Evolutionary conservation across 2,797 vertebrate genomes (phyloP).

Genomic region (Acrocephalus scirpaceus): DNA sequence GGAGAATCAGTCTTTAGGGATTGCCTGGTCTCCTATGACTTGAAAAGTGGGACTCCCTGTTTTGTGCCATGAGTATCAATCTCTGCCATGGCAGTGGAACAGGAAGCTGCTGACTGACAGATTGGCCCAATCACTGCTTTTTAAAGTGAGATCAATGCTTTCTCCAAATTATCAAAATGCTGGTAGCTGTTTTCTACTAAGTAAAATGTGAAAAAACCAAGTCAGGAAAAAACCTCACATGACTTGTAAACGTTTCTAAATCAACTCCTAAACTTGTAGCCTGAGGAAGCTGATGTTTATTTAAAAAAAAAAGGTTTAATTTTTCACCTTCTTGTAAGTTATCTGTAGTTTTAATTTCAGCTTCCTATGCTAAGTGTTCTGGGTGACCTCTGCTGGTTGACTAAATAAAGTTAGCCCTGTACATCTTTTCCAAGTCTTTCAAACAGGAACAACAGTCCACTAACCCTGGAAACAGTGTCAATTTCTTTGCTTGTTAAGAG

Average conservation of each 20-base stretch:
- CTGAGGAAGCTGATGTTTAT: not conserved
- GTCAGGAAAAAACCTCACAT: not conserved
- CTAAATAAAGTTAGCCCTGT: not conserved
- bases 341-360: not conserved
- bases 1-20: not conserved
- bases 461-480: not conserved
- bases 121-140: not conserved
- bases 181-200: not conserved
- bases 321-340: not conserved
- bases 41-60: not conserved
- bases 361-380: not conserved
- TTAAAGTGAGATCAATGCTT: not conserved
- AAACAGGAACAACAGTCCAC: not conserved
- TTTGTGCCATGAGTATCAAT: not conserved
- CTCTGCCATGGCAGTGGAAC: not conserved
- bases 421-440: not conserved
- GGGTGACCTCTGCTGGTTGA: constrained; percentile 52
- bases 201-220: not conserved
- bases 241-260: not conserved
- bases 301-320: accelerated
- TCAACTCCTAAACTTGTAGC: not conserved
- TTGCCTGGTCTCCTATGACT: not conserved
- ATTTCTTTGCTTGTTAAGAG: not conserved
- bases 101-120: not conserved
- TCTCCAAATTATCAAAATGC: not conserved